Percentiles rank a stretch among this genome's conserved stretches.
phyloP scores from a whole-genome alignment of 2,113 vertebrate species.

The Perca schrenkii region DNA sequence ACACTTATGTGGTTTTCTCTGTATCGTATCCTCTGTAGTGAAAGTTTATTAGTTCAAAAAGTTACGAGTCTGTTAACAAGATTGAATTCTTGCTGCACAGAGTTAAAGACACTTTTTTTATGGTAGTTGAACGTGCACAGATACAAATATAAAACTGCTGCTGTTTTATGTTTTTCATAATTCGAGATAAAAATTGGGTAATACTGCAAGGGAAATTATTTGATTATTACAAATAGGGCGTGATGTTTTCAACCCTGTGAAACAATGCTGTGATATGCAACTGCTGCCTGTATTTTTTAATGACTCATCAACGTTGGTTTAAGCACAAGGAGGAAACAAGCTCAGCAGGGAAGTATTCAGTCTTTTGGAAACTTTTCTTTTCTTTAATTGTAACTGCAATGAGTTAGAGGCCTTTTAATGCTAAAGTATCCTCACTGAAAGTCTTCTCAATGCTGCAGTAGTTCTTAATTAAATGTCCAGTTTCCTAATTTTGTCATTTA shows the following conservation, averaged over 20 bases:
- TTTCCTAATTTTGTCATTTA: background rate
- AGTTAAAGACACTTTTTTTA: background rate
- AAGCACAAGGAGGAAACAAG: slow-evolving; percentile 50
- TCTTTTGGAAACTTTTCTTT: background rate
- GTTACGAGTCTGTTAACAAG: background rate
- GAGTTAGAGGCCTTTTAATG: slow-evolving; percentile 7
- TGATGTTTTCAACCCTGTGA: slow-evolving; percentile 36
- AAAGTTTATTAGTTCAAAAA: background rate
- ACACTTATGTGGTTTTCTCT: background rate
- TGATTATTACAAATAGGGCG: background rate
- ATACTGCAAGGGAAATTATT: background rate
- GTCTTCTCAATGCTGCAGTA: background rate
- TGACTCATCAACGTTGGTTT: background rate
- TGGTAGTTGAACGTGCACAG: background rate
- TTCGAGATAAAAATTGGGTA: background rate
- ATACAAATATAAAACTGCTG: background rate
- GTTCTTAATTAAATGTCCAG: slow-evolving; percentile 2
- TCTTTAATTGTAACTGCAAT: background rate
- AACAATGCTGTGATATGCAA: background rate
- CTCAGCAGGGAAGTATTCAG: background rate
- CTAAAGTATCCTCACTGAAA: background rate
- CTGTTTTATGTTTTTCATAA: background rate
- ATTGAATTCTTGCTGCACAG: background rate
- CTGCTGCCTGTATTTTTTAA: slow-evolving; percentile 4
- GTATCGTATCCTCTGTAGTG: background rate